A percentile compares a stretch with the other conserved stretches of the same genome.
Conservation (phyloP, 2,113 vertebrate genomes). For the Motacilla tschutschensis region DNA sequence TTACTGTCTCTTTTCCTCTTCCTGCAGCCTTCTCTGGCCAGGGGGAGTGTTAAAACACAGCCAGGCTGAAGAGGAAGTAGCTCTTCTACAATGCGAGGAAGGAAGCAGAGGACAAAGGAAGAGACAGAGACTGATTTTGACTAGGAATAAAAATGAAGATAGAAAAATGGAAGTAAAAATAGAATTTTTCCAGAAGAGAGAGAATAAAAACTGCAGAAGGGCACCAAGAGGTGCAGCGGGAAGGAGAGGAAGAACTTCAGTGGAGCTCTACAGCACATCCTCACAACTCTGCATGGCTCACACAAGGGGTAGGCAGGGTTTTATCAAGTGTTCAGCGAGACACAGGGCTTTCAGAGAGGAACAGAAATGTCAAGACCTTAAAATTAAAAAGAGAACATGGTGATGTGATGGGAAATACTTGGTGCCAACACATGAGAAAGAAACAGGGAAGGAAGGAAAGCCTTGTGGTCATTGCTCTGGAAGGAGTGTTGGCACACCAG, state of each 20-base stretch:
- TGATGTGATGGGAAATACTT: background rate
- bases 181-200: background rate
- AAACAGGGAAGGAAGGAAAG: background rate
- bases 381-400: background rate
- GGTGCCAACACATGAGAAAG: background rate
- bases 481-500: background rate
- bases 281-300: background rate
- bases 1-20: background rate
- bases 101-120: background rate
- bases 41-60: background rate
- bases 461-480: background rate
- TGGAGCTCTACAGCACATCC: background rate
- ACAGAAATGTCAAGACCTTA: background rate
- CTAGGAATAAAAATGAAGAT: background rate
- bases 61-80: background rate
- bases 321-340: background rate
- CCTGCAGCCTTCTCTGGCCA: background rate
- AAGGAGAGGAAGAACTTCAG: background rate
- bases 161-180: background rate
- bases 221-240: background rate
- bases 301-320: background rate
- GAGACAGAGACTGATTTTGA: background rate
- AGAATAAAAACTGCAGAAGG: background rate
- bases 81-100: background rate
- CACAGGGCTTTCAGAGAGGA: background rate